phyloP scores from a whole-genome alignment of 2,113 vertebrate genomes.

The Myotis davidii region DNA sequence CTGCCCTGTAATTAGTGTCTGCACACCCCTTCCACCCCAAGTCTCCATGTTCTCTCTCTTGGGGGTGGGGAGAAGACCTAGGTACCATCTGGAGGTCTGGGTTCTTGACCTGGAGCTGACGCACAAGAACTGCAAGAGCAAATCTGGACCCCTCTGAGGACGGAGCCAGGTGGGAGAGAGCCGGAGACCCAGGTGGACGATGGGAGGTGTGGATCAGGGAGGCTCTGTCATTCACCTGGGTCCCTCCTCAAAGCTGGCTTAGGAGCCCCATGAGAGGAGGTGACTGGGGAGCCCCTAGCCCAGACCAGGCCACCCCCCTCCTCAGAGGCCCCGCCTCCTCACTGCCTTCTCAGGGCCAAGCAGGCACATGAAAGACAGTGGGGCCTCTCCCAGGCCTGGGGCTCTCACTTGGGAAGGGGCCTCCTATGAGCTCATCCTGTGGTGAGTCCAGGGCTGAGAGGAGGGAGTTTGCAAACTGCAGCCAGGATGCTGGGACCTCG shows the following conservation, averaged over 20 bases:
- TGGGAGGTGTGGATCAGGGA: background rate
- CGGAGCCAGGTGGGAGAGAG: background rate
- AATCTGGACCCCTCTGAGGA: background rate
- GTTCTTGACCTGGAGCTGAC: background rate
- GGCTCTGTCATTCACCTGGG: no score
- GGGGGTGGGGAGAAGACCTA: background rate
- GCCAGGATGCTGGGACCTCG: background rate
- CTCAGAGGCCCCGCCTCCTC: background rate
- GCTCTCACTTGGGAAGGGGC: background rate
- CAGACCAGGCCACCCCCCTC: background rate
- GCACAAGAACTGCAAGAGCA: background rate
- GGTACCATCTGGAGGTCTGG: fast-evolving
- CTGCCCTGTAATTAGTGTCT: background rate
- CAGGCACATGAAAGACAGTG: background rate
- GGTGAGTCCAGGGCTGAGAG: background rate
- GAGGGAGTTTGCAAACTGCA: background rate
- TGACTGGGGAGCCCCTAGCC: background rate
- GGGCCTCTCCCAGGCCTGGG: background rate
- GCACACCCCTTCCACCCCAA: fast-evolving
- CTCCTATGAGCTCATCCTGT: background rate
- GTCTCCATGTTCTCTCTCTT: background rate
- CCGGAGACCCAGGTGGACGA: fast-evolving
- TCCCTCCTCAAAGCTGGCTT: background rate
- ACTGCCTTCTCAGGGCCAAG: background rate
- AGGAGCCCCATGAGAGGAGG: background rate